Evolutionary conservation across 2,113 vertebrate species (phyloP), one percentile per base, ranked within the genome.

Genomic region (Myiozetetes cayanensis): DNA sequence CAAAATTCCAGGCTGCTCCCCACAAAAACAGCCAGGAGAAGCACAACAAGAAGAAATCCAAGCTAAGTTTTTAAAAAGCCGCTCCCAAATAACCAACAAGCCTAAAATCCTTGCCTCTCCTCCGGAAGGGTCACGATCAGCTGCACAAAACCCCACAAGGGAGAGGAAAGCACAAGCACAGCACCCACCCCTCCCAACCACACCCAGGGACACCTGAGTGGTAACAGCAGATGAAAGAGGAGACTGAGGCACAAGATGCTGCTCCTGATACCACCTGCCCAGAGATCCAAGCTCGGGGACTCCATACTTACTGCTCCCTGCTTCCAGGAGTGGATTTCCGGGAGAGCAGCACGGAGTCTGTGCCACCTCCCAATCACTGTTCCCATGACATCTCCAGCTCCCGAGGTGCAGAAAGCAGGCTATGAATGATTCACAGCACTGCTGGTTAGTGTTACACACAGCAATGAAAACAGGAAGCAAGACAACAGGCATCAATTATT

Each of bases 351-450:
- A 87, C 28, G 14, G 71, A 78, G 76, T 2, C 62, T 4, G 2
- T 44, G 47, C 43, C 80, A 63, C 53, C 82, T 87, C 28, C 24
- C 63, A 47, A 8, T 61, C 75, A 14, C 55, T 30, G 77, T 52
- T 92, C 95, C 94, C 93, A 79, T 85, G 94, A 74, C 93, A 93
- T 62, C 88, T 79, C 44, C 88, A 52, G 90, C 74, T 94, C 33
- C 3, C 33, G 86, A 89, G 94, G 75, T 65, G 59, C 37, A 89
- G 84, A 93, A 79, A 56, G 83, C 67, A 86, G 94, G 53, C 79
- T 55, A 96, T 97, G 95, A 97, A 97, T 96, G 96, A 97, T 97
- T 97, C 95, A 97, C 81, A 83, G 67, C 95, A 28, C 72, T 71
- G 75, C 77, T 83, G 94, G 96, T 86, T 94, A 94, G 90, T 81